phyloP scores from a whole-genome alignment of 2,888 invertebrate species.

The Panorpa germanica region DNA sequence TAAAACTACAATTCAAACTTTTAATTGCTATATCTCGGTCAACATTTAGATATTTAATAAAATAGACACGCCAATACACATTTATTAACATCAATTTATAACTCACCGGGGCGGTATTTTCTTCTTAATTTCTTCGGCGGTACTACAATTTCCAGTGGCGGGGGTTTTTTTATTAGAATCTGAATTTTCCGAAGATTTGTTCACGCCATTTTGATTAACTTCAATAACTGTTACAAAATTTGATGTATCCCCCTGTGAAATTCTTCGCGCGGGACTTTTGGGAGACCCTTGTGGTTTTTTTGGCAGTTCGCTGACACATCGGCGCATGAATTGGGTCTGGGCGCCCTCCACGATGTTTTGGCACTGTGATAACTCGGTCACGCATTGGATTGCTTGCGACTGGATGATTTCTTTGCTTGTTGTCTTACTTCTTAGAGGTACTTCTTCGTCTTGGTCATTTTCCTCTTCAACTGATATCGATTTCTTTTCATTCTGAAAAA shows the following conservation, averaged over 20 bases:
- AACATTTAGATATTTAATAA: too few relatives aligned
- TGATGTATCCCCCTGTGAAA: conserved; percentile 14
- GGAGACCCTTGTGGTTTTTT: conserved; percentile 15
- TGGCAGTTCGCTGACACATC: conserved; percentile 31
- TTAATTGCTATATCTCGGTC: too few relatives aligned
- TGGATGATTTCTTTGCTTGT: conserved; percentile 22
- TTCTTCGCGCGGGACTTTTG: conserved; percentile 19
- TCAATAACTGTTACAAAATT: conserved; percentile 77
- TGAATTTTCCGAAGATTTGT: conserved; percentile 4
- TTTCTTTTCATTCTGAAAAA: neutral
- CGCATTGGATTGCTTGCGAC: conserved; percentile 51
- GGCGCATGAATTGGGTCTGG: conserved; percentile 27
- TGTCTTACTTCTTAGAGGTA: conserved; percentile 20
- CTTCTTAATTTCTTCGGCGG: conserved; percentile 29
- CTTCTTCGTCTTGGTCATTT: conserved; percentile 20
- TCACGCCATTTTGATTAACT: conserved; percentile 34
- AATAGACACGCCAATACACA: too few relatives aligned
- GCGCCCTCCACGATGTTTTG: conserved; percentile 23
- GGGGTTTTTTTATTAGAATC: conserved; percentile 9
- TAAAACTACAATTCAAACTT: too few relatives aligned
- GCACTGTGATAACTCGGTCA: conserved; percentile 47
- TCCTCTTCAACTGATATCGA: conserved; percentile 6
- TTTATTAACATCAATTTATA: conserved; percentile 2
- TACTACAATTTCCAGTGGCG: conserved; percentile 7
- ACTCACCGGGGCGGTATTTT: conserved; percentile 44